Evolutionary conservation across 2,113 vertebrate species (phyloP).

Genomic region (Phylloscopus trochiloides): DNA sequence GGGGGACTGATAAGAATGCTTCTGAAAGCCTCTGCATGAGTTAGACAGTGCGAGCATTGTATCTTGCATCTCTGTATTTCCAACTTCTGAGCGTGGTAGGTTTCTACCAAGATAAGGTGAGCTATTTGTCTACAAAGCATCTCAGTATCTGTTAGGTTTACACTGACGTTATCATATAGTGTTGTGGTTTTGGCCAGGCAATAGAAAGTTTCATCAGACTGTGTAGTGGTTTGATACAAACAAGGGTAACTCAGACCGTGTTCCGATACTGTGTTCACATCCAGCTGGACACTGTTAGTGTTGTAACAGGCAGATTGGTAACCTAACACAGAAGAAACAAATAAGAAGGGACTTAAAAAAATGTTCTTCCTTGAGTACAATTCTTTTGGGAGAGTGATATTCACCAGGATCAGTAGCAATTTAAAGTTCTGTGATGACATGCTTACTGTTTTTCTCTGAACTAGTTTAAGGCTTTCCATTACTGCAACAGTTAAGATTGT

Average conservation of each 20-base stretch:
- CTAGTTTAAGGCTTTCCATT: background rate
- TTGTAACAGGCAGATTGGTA: background rate
- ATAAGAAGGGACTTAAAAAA: background rate
- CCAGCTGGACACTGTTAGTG: background rate
- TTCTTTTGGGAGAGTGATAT: background rate
- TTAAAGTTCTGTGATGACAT: background rate
- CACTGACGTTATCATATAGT: accelerated
- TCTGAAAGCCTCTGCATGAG: background rate
- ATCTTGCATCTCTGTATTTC: background rate
- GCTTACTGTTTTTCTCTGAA: background rate
- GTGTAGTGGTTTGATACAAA: background rate
- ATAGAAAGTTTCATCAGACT: background rate
- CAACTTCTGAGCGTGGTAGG: background rate
- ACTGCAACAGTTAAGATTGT: background rate
- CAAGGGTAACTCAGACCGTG: background rate
- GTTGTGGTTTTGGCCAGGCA: background rate
- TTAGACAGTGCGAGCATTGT: background rate
- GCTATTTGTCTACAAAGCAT: background rate
- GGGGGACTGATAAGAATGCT: background rate
- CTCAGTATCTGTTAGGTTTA: background rate
- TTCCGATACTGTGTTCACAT: background rate
- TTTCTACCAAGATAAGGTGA: background rate
- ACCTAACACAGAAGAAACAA: background rate
- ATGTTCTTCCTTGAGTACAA: background rate
- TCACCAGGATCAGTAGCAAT: background rate